phyloP scores from a whole-genome alignment of 64 coral and sea anemone genomes.

The Stichodactyla mertensii region DNA sequence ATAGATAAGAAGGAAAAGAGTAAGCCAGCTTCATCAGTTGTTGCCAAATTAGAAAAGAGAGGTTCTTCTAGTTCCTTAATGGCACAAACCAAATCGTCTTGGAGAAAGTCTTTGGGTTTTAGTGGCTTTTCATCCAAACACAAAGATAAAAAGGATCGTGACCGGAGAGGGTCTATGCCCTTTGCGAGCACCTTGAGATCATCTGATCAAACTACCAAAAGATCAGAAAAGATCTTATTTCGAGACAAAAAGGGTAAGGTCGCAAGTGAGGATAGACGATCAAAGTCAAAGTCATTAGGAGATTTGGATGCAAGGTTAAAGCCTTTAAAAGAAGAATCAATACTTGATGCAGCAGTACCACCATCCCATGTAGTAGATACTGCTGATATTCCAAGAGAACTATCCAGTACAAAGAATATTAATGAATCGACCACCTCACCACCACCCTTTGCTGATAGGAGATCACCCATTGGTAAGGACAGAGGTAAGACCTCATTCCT shows the following conservation, averaged over 20 bases:
- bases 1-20: conserved; percentile 16
- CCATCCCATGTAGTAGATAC: conserved; percentile 10
- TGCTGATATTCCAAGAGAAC: conserved; percentile 4
- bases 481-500: not conserved
- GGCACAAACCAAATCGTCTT: conserved; percentile 20
- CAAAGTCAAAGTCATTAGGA: conserved; percentile 19
- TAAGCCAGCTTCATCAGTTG: not conserved
- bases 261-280: not conserved
- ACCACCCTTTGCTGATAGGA: conserved; percentile 10
- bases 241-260: conserved; percentile 14
- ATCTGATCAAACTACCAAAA: not conserved
- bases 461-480: conserved; percentile 27
- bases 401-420: not conserved
- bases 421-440: not conserved
- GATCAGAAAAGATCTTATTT: conserved; percentile 1
- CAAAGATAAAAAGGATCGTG: conserved; percentile 13
- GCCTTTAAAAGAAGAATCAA: not conserved
- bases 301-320: conserved; percentile 26
- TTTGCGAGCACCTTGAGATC: not conserved
- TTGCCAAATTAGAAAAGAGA: conserved; percentile 16
- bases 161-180: not conserved
- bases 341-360: not conserved
- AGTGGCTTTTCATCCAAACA: conserved; percentile 11
- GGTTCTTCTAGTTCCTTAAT: conserved; percentile 9
- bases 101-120: conserved; percentile 22